Base-by-base conservation (phyloP, 2,797 vertebrate species). In the Falco cherrug region DNA sequence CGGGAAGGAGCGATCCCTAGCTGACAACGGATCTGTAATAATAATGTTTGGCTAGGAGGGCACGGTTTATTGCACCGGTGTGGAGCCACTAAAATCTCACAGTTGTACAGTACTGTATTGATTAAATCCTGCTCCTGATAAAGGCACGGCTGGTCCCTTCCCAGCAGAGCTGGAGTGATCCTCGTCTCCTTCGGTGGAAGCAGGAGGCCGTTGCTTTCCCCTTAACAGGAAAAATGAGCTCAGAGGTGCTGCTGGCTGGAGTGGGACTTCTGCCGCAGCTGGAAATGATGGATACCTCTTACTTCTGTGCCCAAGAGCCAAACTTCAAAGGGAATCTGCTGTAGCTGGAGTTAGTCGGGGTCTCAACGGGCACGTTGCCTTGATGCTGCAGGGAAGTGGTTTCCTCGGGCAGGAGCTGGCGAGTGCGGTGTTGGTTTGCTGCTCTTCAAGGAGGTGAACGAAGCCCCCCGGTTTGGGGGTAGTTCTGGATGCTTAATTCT, bases 231-330 rank as follows among this genome's bases (percentile, higher is more conserved):
- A 9, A 26, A 73, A 64, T 0, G 15, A 74, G 78, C 70, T 77
- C 31, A 4, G 74, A 61, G 93, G 69, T 63, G 85, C 60, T 29
- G 28, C 64, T 73, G 87, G 56, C 39, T 45, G 70, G 19, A 74
- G 60, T 6, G 9, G 64, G 47, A n/a, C 57, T 89, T 74, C 35
- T 64, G 50, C 10, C 13, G 2, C 41, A 22, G 35, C 65, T 68
- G 48, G 43, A 19, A 70, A 15, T 35, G 31, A 37, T 22, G 29
- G 16, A 0, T 6, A 11, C 48, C 53, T 43, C 3, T 22, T 54
- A 8, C 8, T 4, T 3, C 1, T 2, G 39, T 73, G 22, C 16
- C 65, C 2, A 4, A 41, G 75, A 51, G 68, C 28, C 3, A 1
- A 22, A 8, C 47, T 61, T 48, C 54, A 10, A 16, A 50, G 64